Base-by-base conservation (phyloP, 1,140 invertebrate genomes). In the Lasioglossum baleicum region DNA sequence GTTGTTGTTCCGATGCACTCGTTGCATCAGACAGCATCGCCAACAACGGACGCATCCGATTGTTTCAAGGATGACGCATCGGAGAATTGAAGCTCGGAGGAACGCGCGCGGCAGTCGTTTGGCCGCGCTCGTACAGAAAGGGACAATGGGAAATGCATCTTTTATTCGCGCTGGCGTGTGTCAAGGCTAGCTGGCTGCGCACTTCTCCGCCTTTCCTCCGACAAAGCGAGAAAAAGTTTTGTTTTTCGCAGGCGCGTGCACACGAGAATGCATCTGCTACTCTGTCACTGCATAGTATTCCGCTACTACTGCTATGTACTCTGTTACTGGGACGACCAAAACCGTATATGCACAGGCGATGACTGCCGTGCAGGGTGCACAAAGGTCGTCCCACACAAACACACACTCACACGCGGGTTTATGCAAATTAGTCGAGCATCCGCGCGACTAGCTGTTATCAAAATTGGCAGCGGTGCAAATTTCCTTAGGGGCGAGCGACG, bases 91-190 rank as follows among this genome's bases (percentile, higher is more conserved):
- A 85, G 65, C 66, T 76, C 69, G 22, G n/a, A 75, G 74, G 64
- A 75, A 83, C 63, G 22, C n/a, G 51, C 51, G 15, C 20, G 15
- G 70, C 70, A 61, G 51, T 53, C 20, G 6, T 44, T n/a, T 17
- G 63, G 40, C 17, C 61, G 61, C 7, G 26, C 44, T 31, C 17
- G 48, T 15, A 65, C 71, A 82, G 77, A 71, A 61, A 31, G 22
- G 61, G 56, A 84, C 74, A 81, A 85, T 83, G 71, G 72, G 26
- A 7, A 67, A 84, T 58, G 78, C 51, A 69, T 60, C 58, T 84
- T 84, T 85, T 81, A 79, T 81, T 70, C 42, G 51, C 51, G 58
- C 31, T 58, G n/a, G 63, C 73, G 22, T 15, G 65, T 84, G 82
- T 85, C 82, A 81, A 84, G 68, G 64, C 82, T 81, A 26, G n/a